phyloP scores from a whole-genome alignment of 1,140 invertebrate species.

The Globodera ellingtonae region DNA sequence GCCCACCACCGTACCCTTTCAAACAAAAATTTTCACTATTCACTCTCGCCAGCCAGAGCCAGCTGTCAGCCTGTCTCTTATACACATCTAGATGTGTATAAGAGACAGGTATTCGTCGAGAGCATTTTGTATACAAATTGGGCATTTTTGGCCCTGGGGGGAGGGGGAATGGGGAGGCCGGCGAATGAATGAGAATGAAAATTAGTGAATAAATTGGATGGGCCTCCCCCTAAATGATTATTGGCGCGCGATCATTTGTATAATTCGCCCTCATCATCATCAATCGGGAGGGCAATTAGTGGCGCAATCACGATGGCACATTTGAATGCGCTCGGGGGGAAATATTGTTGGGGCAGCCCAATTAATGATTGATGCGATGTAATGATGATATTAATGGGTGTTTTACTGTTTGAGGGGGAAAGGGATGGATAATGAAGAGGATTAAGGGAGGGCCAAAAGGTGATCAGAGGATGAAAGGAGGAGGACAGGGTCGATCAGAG shows the following conservation, averaged over 20 bases:
- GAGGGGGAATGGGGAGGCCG: too few species aligned
- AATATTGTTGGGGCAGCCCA: not conserved
- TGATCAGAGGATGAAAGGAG: not conserved
- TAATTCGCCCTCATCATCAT: not conserved
- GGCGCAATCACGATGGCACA: constrained; percentile 6
- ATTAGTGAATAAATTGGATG: not conserved
- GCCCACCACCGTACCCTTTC: not conserved
- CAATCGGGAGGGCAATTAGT: constrained; percentile 10
- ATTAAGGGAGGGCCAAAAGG: not conserved
- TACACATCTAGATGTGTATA: too few species aligned
- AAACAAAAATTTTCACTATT: not conserved
- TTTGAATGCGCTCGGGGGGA: not conserved
- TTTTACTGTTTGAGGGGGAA: too few species aligned
- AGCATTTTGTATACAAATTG: not conserved
- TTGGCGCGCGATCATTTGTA: not conserved
- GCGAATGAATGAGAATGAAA: constrained; percentile 6
- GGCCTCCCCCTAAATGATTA: not conserved
- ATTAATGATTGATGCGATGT: not conserved
- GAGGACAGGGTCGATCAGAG: not conserved
- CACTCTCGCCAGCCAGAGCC: not conserved
- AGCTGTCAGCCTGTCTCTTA: too few species aligned
- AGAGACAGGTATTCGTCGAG: too few species aligned
- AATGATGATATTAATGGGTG: not conserved
- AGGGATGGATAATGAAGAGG: not conserved
- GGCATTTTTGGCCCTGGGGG: not conserved